These are phyloP conservation scores for Premnoplex brunnescens DNA, from an alignment of 2,797 vertebrate species.

Conservation along the genomic window DNA sequence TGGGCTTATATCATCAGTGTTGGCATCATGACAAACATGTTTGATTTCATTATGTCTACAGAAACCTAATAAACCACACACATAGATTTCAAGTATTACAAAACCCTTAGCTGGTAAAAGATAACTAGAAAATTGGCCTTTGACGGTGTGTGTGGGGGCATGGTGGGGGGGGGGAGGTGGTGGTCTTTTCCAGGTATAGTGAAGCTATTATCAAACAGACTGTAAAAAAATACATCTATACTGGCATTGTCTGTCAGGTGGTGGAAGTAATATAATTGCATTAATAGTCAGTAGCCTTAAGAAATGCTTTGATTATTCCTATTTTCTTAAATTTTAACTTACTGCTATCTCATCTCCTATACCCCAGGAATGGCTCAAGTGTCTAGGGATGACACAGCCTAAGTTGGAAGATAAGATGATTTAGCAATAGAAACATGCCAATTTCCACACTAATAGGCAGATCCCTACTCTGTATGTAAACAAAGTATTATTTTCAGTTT, in stretches of 20 bases:
- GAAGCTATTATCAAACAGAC: not conserved
- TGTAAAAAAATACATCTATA: not conserved
- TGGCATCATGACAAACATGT: not conserved
- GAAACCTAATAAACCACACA: not conserved
- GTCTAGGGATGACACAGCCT: not conserved
- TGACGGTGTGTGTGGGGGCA: fast-evolving
- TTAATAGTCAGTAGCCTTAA: not conserved
- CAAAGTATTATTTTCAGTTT: not conserved
- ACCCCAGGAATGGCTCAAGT: not conserved
- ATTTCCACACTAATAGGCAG: not conserved
- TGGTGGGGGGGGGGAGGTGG: too few species aligned
- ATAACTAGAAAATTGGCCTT: not conserved
- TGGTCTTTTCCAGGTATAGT: not conserved
- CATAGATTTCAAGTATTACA: not conserved
- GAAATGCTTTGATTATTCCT: not conserved
- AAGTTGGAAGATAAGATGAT: not conserved
- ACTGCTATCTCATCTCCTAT: not conserved
- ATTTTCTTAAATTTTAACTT: not conserved
- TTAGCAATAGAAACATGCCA: not conserved
- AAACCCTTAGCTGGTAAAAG: not conserved
- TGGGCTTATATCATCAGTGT: not conserved
- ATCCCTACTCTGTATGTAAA: fast-evolving
- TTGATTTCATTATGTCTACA: not conserved
- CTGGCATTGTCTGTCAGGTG: fast-evolving
- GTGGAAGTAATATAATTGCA: not conserved